Evolutionary conservation across 2,797 vertebrate genomes (phyloP).

Genomic region (Ctenochaetus hawaiiensis): DNA sequence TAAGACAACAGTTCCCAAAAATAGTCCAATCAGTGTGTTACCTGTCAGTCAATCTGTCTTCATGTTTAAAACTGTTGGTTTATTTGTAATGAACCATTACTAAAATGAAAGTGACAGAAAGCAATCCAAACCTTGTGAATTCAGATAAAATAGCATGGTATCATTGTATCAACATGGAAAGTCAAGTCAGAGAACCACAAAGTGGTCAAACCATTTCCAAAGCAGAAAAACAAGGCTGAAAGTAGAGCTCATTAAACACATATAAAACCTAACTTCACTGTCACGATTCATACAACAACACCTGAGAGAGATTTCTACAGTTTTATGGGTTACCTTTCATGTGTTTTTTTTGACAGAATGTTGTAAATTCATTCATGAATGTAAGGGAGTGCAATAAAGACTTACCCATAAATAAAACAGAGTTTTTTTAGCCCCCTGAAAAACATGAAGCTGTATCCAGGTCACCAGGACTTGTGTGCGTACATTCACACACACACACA

Average conservation of each 20-base stretch:
- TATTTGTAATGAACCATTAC: no score
- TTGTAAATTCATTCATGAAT: conserved; percentile 53
- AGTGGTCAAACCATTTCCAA: not conserved
- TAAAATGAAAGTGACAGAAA: no score
- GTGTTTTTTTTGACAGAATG: conserved; percentile 14
- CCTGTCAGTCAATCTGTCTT: no score
- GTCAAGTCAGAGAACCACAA: not conserved
- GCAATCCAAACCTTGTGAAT: no score
- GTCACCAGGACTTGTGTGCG: conserved; percentile 54
- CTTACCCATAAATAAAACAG: conserved; percentile 47
- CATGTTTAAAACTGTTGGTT: no score
- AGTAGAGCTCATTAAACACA: not conserved
- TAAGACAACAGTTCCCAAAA: no score
- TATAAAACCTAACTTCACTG: not conserved
- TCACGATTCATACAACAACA: not conserved
- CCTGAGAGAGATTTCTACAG: no score
- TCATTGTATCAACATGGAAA: not conserved
- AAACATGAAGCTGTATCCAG: conserved; percentile 67
- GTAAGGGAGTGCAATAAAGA: conserved; percentile 29
- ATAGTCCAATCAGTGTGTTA: no score
- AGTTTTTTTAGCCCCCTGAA: conserved; percentile 34
- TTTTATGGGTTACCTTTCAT: not conserved
- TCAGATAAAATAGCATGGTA: no score
- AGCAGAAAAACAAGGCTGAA: not conserved
- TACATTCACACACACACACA: conserved; percentile 21